Conservation (phyloP, 2,797 vertebrate species). For the Urocyon cinereoargenteus region DNA sequence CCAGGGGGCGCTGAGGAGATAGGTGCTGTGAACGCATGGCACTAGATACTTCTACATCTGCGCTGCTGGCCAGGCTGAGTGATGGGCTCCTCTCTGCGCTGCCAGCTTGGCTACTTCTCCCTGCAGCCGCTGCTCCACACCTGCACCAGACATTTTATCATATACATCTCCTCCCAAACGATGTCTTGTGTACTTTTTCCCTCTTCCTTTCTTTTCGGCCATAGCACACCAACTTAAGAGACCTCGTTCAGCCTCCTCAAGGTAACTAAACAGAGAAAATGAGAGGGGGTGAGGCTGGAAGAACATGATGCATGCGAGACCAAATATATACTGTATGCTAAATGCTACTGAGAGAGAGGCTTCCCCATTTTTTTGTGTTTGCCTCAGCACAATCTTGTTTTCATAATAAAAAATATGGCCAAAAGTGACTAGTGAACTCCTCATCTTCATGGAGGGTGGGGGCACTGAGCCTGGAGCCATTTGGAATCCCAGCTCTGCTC, state of each 20-base stretch:
- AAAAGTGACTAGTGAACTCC: no score
- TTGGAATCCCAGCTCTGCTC: neutral
- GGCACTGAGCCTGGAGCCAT: neutral
- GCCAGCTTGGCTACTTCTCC: neutral
- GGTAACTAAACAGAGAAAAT: conserved; percentile 47
- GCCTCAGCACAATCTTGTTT: neutral
- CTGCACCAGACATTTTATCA: neutral
- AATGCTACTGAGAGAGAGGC: no score
- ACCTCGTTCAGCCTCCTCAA: conserved; percentile 5
- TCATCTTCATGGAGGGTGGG: neutral
- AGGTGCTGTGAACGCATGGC: rapidly evolving
- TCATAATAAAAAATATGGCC: neutral
- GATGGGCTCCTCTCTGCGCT: no score
- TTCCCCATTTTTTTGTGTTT: neutral
- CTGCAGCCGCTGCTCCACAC: rapidly evolving
- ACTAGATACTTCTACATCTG: neutral
- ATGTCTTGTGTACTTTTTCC: neutral
- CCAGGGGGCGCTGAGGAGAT: neutral
- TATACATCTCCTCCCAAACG: rapidly evolving
- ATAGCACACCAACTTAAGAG: conserved; percentile 57
- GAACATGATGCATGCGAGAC: neutral
- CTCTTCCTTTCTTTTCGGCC: neutral
- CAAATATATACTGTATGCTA: rapidly evolving
- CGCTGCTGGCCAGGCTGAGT: rapidly evolving
- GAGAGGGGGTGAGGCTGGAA: conserved; percentile 47